Evolutionary conservation across 2,888 invertebrate species (phyloP).

Genomic region (Eilema griseolum): DNA sequence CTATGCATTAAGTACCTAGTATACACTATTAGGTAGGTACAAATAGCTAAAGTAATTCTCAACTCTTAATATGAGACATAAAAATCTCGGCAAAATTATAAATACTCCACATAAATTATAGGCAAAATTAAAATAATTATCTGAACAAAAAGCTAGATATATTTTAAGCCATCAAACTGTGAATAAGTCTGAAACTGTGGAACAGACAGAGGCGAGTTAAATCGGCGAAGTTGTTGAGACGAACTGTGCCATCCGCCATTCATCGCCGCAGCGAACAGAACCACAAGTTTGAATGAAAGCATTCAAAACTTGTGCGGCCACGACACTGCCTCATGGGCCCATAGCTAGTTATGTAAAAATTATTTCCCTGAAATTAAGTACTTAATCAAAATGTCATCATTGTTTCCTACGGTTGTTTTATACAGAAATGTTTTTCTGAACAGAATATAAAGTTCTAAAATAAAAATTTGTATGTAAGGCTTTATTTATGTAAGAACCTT

Average conservation of each 20-base stretch:
- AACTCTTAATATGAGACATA: no score
- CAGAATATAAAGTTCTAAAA: background rate
- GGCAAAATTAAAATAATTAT: conserved; percentile 36
- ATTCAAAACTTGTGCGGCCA: conserved; percentile 72
- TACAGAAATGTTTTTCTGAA: background rate
- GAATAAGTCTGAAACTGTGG: conserved; percentile 58
- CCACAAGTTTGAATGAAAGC: conserved; percentile 77
- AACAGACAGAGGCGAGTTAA: conserved; percentile 64
- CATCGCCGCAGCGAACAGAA: conserved; percentile 61
- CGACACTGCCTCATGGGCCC: conserved; percentile 21
- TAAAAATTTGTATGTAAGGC: background rate
- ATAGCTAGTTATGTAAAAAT: conserved; percentile 31
- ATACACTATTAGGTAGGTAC: no score
- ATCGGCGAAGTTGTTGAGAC: conserved; percentile 74
- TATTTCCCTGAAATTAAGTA: conserved; percentile 27
- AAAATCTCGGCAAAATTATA: background rate
- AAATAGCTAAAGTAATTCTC: no score
- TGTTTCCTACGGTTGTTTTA: background rate
- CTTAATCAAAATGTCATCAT: background rate
- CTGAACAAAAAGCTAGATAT: conserved; percentile 29
- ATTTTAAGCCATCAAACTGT: conserved; percentile 48
- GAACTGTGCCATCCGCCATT: conserved; percentile 73
- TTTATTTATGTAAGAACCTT: no score
- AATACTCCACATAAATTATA: conserved; percentile 29
- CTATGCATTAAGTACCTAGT: no score